Base-by-base conservation (phyloP, 2,113 vertebrate species). In the rabbit (Oryctolagus cuniculus) region DNA sequence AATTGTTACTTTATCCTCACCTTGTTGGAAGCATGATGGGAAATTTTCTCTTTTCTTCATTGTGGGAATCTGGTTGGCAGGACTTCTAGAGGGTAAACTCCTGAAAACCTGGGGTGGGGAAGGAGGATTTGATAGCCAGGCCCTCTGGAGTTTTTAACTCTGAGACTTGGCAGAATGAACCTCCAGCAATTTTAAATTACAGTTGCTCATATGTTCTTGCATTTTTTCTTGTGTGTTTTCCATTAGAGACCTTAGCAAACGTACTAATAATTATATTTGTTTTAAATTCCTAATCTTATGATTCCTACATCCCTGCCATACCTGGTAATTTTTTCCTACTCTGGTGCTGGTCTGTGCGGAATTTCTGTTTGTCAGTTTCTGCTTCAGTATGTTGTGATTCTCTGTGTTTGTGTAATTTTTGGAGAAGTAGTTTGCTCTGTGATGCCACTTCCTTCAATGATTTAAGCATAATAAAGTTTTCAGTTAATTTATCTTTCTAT, bases 381-480 rank as follows among this genome's bases (percentile, higher is more conserved):
- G 2, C 22, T 94, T 44, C 67, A 55, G 21, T 80, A 38, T 80
- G 3, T 69, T 61, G 75, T 90, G 61, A 82, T 75, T 58, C 31
- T 82, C 21, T 81, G 2, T 63, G 49, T 51, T 44, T n/a, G 6
- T 19, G 24, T 73, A 73, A 1, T 58, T 19, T 77, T 87, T 17
- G 17, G 10, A 53, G 12, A 44, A 72, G n/a, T 21, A 9, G 6
- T 78, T 78, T 73, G 38, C 13, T 24, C 16, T 51, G 31, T 75
- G 63, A 77, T 0, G 3, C 88, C 34, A 74, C 49, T 86, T 51
- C 36, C 49, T 15, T 80, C 34, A 72, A 19, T 19, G 8, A n/a
- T 22, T 3, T 89, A 29, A 89, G 66, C 84, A 80, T 27, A 73
- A 24, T 61, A 36, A 8, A 72, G 82, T 89, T 87, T 92, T 82